Base-by-base conservation (phyloP, 2,888 invertebrate genomes). In the Acrocyrtus sp. region DNA sequence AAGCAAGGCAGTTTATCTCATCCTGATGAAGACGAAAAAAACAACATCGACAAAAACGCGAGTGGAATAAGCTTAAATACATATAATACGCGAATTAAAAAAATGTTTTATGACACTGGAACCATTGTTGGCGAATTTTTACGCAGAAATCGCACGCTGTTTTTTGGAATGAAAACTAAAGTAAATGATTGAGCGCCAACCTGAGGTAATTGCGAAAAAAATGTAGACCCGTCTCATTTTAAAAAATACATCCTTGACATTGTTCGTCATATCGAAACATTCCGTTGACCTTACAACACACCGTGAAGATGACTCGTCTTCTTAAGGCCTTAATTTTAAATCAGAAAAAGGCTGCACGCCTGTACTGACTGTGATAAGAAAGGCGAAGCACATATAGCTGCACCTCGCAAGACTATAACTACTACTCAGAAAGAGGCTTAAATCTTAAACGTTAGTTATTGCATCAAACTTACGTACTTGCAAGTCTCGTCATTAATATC, bases 81-180 rank as follows among this genome's bases (percentile, higher is more conserved):
- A n/a, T n/a, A n/a, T n/a, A n/a, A n/a, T n/a, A n/a, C n/a, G n/a
- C n/a, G 15, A 41, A 41, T 41, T 15, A 27, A 41, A 6, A 41
- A 34, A 65, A 41, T 48, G 56, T 56, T n/a, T n/a, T n/a, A n/a
- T n/a, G n/a, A n/a, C n/a, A n/a, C n/a, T n/a, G n/a, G n/a, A n/a
- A n/a, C n/a, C n/a, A n/a, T n/a, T n/a, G n/a, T n/a, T n/a, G n/a
- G n/a, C n/a, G n/a, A n/a, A n/a, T n/a, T n/a, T n/a, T n/a, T n/a
- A n/a, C n/a, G n/a, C n/a, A n/a, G n/a, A n/a, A n/a, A n/a, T n/a
- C n/a, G n/a, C n/a, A n/a, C n/a, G n/a, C n/a, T n/a, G n/a, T n/a
- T n/a, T 65, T 53, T 65, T 65, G 65, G 65, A 65, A 65, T 65
- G 65, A 65, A 65, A 65, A 54, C 43, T 53, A 63, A 45, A 53